phyloP scores from a whole-genome alignment of 2,113 vertebrate genomes.

The Drymodes brunneopygia region DNA sequence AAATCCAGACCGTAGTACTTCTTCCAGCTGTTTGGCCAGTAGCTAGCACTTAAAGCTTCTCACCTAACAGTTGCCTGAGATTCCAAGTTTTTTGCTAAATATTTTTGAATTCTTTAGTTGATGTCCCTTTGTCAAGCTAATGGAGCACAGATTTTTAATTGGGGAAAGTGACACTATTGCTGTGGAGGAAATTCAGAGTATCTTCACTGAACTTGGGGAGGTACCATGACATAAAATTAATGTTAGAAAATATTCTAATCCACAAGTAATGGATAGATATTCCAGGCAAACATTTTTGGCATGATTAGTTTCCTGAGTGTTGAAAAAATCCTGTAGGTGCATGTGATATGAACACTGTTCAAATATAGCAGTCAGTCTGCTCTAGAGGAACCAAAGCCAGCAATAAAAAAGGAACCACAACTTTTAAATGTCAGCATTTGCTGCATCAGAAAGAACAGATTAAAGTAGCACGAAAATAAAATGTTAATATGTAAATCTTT shows the following conservation, averaged over 20 bases:
- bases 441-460: constrained; percentile 7
- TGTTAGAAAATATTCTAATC: neutral
- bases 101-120: neutral
- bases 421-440: constrained; percentile 42
- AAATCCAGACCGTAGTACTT: neutral
- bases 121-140: neutral
- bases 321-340: constrained; percentile 23
- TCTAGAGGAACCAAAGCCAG: constrained; percentile 8
- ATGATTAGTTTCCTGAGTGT: neutral
- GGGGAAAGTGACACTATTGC: neutral
- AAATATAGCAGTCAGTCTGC: constrained; percentile 32
- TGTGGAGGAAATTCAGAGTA: neutral
- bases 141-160: neutral
- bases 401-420: constrained; percentile 23
- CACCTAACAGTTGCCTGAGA: neutral
- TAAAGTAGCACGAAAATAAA: neutral
- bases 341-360: neutral
- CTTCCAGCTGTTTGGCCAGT: neutral
- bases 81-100: neutral
- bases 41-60: neutral
- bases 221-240: neutral
- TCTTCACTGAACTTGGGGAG: neutral
- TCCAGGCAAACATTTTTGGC: constrained; percentile 1
- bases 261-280: neutral
- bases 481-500: neutral